phyloP scores from a whole-genome alignment of 2,888 invertebrate genomes.

The Eulithis prunata region DNA sequence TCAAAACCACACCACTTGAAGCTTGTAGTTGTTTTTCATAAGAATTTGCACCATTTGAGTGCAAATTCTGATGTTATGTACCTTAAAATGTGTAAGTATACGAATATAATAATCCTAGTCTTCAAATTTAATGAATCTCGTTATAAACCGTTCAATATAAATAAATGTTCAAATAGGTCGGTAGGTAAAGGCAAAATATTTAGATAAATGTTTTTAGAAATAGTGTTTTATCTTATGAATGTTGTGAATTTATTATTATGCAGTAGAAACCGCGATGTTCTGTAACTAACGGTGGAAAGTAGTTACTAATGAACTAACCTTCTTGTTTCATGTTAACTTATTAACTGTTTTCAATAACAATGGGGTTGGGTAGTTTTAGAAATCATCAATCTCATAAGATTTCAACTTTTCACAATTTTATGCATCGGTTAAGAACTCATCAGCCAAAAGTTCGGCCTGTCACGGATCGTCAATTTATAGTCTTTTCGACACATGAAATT shows the following conservation, averaged over 20 bases:
- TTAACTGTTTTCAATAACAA: slow-evolving; percentile 47
- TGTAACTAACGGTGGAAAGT: slow-evolving; percentile 41
- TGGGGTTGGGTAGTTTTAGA: slow-evolving; percentile 45
- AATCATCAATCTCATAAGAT: slow-evolving; percentile 36
- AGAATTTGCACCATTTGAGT: slow-evolving; percentile 52
- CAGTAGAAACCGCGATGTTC: slow-evolving; percentile 35
- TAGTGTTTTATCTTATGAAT: slow-evolving; percentile 30
- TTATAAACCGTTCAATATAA: slow-evolving; percentile 8
- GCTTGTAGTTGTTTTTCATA: slow-evolving; percentile 53
- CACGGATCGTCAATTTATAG: too few species aligned
- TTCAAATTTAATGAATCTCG: slow-evolving; percentile 7
- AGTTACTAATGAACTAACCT: slow-evolving; percentile 53
- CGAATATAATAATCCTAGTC: slow-evolving; percentile 12
- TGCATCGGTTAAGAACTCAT: neutral
- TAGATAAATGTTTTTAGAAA: slow-evolving; percentile 26
- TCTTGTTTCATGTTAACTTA: slow-evolving; percentile 60
- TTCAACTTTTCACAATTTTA: slow-evolving; percentile 15
- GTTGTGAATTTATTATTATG: slow-evolving; percentile 30
- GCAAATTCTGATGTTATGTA: slow-evolving; percentile 29
- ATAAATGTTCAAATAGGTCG: slow-evolving; percentile 17
- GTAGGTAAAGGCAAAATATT: slow-evolving; percentile 14
- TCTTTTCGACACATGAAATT: too few species aligned
- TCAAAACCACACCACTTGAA: slow-evolving; percentile 40
- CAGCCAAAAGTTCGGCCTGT: too few species aligned
- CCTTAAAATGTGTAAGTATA: slow-evolving; percentile 16